Evolutionary conservation across 2,113 vertebrate species (phyloP).

Genomic region (Pelecanus crispus): DNA sequence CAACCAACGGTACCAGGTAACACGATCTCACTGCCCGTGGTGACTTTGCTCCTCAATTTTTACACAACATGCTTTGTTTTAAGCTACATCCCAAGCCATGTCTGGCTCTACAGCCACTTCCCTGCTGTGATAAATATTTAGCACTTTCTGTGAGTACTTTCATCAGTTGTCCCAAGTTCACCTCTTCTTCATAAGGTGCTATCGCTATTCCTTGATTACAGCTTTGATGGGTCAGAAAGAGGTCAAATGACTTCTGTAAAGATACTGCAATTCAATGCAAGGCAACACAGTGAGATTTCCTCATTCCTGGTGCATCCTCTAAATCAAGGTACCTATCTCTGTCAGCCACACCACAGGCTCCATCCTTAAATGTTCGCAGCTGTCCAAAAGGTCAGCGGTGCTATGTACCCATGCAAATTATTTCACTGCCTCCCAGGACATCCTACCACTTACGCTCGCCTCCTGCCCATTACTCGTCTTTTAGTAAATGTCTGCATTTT

Average conservation of each 20-base stretch:
- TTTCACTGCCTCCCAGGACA: neutral
- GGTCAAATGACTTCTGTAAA: neutral
- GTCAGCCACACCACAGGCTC: neutral
- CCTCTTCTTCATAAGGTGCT: neutral
- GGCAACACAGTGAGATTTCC: neutral
- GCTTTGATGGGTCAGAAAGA: neutral
- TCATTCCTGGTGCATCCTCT: neutral
- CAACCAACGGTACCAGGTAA: neutral
- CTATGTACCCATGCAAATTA: accelerated
- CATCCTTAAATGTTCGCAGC: neutral
- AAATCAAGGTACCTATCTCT: neutral
- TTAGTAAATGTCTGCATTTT: neutral
- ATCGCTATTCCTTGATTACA: neutral
- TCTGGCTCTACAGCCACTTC: neutral
- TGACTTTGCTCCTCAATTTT: neutral
- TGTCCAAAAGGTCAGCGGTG: neutral
- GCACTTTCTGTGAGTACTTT: neutral
- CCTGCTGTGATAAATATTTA: neutral
- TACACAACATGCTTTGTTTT: neutral
- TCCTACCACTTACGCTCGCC: neutral
- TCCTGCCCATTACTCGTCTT: neutral
- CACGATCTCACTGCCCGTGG: neutral
- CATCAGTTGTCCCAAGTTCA: neutral
- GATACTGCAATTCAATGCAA: neutral
- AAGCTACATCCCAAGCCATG: neutral